Evolutionary conservation across 2,888 invertebrate genomes (phyloP).

Genomic region (Limnephilus rhombicus): DNA sequence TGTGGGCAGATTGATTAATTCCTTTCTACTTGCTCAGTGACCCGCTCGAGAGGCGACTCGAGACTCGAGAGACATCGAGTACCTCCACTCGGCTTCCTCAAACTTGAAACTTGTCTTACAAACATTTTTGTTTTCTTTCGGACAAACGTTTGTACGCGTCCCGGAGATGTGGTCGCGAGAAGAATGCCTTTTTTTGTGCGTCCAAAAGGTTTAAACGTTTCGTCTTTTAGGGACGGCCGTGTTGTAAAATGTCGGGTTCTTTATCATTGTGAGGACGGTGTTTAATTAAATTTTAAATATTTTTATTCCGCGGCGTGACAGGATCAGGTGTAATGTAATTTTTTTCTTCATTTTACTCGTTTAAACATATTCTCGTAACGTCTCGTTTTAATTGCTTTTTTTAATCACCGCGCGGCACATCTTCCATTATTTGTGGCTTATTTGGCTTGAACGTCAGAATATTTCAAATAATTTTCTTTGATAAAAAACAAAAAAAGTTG

Average conservation of each 20-base stretch:
- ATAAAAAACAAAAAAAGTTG: not conserved
- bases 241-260: slow-evolving; percentile 33
- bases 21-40: slow-evolving; percentile 9
- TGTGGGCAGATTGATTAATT: not conserved
- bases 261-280: slow-evolving; percentile 30
- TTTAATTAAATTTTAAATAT: slow-evolving; percentile 42
- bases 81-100: slow-evolving; percentile 24
- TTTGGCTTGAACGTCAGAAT: not conserved
- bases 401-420: not conserved
- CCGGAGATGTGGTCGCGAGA: slow-evolving; percentile 34
- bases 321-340: not conserved
- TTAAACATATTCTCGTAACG: not conserved
- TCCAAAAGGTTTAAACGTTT: slow-evolving; percentile 44
- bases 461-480: not conserved
- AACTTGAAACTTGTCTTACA: slow-evolving; percentile 43
- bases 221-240: slow-evolving; percentile 29
- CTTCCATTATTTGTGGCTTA: not conserved
- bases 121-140: slow-evolving; percentile 45
- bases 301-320: slow-evolving; percentile 28
- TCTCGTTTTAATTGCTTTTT: not conserved
- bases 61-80: slow-evolving; percentile 40
- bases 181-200: slow-evolving; percentile 27
- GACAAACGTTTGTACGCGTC: slow-evolving; percentile 34
- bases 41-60: slow-evolving; percentile 23
- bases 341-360: slow-evolving; percentile 1